Evolutionary conservation across 2,888 invertebrate species (phyloP).

Genomic region (Scelioninae gen. 1): DNA sequence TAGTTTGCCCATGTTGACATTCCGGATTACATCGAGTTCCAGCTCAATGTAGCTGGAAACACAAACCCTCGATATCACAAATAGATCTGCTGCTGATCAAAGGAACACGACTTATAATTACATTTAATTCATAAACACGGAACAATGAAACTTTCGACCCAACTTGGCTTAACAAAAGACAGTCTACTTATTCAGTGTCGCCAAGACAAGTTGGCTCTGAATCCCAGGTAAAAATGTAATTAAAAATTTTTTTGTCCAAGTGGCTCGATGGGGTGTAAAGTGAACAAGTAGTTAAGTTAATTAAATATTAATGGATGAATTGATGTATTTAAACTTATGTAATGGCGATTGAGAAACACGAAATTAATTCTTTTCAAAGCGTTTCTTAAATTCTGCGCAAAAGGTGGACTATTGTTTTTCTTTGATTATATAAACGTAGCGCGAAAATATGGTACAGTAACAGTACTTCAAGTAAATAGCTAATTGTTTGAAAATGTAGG

Average conservation of each 20-base stretch:
- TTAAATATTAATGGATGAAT: not conserved
- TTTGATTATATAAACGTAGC: too few relatives aligned
- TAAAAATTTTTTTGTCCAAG: conserved; percentile 20
- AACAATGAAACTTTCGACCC: conserved; percentile 25
- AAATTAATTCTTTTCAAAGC: too few relatives aligned
- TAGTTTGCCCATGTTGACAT: conserved; percentile 52
- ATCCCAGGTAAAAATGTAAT: conserved; percentile 5
- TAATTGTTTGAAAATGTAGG: too few relatives aligned
- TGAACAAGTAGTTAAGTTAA: not conserved
- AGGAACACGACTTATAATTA: conserved; percentile 38
- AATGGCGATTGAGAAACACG: not conserved
- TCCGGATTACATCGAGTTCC: conserved; percentile 52
- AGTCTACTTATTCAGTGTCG: not conserved
- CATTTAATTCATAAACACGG: conserved; percentile 37
- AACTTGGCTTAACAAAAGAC: conserved; percentile 33
- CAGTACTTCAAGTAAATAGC: too few relatives aligned
- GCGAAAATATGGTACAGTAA: too few relatives aligned
- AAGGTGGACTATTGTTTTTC: too few relatives aligned
- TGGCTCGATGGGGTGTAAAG: not conserved
- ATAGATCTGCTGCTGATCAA: conserved; percentile 23
- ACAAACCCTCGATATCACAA: conserved; percentile 45
- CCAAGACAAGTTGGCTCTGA: not conserved
- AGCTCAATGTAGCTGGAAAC: conserved; percentile 40
- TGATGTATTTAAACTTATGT: not conserved
- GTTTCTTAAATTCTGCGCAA: too few relatives aligned